Conservation (phyloP, 2,113 vertebrate species). For the Brienomyrus brachyistius region DNA sequence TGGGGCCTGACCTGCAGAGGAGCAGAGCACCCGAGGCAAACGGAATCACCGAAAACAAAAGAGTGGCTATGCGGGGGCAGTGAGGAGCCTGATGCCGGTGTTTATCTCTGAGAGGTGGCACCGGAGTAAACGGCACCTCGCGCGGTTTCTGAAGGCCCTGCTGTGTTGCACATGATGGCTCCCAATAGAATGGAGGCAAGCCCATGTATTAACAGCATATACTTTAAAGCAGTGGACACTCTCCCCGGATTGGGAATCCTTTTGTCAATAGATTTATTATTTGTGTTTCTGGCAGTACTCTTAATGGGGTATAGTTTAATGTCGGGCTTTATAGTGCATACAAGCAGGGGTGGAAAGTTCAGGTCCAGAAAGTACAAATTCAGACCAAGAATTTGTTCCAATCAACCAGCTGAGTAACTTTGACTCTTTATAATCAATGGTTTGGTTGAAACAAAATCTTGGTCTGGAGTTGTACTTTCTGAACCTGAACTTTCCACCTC, state of each 20-base stretch:
- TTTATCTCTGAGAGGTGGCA: neutral
- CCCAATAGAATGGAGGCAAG: no score
- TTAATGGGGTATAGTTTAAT: neutral
- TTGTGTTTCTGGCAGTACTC: neutral
- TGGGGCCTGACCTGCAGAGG: neutral
- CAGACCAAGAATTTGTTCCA: no score
- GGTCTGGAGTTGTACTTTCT: no score
- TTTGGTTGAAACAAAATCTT: no score
- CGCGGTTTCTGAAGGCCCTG: neutral
- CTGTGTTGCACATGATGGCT: neutral
- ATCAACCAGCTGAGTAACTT: no score
- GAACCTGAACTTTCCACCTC: no score
- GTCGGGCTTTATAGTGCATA: neutral
- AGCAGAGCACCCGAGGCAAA: neutral
- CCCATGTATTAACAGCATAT: no score
- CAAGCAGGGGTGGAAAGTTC: no score
- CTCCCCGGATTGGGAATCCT: neutral
- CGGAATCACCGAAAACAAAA: neutral
- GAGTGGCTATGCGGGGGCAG: neutral
- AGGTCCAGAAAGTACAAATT: no score
- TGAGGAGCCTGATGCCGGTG: neutral
- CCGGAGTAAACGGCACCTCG: neutral
- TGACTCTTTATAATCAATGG: no score
- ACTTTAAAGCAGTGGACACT: neutral
- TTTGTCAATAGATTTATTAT: conserved; percentile 1